These are phyloP conservation scores for Crypturellus undulatus DNA, from an alignment of 2,113 vertebrate species.

Conservation along the genomic window DNA sequence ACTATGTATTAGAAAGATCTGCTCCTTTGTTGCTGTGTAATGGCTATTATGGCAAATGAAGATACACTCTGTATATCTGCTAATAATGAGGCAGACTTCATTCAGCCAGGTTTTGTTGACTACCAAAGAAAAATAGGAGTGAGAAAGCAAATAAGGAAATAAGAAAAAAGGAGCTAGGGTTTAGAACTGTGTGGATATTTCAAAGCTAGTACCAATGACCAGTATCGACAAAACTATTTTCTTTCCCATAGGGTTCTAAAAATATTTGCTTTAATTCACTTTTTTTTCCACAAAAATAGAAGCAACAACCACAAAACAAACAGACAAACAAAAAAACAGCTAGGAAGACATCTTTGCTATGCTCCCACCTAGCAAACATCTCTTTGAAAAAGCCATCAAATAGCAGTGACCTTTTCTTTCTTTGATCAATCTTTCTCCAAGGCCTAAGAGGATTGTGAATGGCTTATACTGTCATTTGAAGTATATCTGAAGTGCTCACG, in stretches of 20 bases:
- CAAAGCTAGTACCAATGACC: background rate
- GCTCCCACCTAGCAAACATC: background rate
- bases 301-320: too few relatives aligned
- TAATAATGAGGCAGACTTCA: background rate
- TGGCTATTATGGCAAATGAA: background rate
- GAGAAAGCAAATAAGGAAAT: background rate
- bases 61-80: background rate
- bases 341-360: background rate
- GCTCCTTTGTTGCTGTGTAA: background rate
- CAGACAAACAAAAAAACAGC: background rate
- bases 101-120: background rate
- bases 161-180: background rate
- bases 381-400: background rate
- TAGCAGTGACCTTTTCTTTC: background rate
- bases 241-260: background rate
- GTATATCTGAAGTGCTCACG: background rate
- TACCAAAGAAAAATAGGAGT: background rate
- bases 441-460: background rate
- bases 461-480: background rate
- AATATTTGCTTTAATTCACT: background rate
- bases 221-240: background rate
- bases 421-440: background rate
- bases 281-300: background rate
- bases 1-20: background rate
- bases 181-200: background rate